These are phyloP conservation scores for Diarsia mendica DNA, from an alignment of 2,888 invertebrate species.

Conservation along the genomic window DNA sequence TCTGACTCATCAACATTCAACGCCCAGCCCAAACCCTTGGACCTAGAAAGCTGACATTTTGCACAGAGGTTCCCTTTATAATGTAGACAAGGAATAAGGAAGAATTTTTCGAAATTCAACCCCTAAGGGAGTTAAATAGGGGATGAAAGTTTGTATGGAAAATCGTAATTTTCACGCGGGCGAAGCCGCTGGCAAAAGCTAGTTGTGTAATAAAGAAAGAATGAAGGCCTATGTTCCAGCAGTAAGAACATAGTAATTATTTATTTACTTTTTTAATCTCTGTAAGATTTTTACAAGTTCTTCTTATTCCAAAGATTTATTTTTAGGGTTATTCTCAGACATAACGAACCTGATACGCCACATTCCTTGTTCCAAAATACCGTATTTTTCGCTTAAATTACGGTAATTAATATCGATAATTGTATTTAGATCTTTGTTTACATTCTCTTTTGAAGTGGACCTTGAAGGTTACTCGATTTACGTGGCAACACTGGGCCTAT, in stretches of 20 bases:
- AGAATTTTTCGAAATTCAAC: no score
- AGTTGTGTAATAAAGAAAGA: no score
- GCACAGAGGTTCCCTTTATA: no score
- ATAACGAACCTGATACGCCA: not conserved
- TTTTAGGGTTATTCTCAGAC: conserved; percentile 1
- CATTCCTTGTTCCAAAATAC: conserved; percentile 5
- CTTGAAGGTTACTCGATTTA: conserved; percentile 28
- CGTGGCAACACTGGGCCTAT: conserved; percentile 8
- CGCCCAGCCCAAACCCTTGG: no score
- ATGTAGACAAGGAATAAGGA: no score
- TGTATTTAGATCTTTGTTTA: conserved; percentile 53
- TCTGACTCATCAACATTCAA: no score
- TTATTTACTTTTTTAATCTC: not conserved
- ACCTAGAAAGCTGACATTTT: no score
- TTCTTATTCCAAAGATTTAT: not conserved
- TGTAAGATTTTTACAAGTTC: not conserved
- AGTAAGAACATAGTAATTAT: not conserved
- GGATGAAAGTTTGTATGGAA: no score
- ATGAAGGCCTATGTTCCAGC: no score
- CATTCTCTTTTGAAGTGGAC: conserved; percentile 45
- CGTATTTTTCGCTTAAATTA: conserved; percentile 13
- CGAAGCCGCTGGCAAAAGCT: no score
- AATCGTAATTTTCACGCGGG: no score
- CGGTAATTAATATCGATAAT: conserved; percentile 52
- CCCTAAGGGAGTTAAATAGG: no score